Evolutionary conservation across 1,140 invertebrate genomes (phyloP), one percentile per base, ranked within the genome.

Genomic region (Neodiprion virginianus): DNA sequence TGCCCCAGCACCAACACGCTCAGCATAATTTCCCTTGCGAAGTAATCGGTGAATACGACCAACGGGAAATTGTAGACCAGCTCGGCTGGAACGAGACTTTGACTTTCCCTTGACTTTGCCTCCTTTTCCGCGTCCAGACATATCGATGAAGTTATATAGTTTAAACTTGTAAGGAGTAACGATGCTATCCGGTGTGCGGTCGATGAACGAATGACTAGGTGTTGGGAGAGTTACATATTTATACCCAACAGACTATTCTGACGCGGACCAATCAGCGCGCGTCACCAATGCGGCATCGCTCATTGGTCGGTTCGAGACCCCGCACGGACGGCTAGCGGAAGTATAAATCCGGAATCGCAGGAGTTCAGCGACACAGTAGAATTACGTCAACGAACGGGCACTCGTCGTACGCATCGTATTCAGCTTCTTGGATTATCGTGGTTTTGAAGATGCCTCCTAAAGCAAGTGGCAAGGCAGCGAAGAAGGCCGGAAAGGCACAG

Each of bases 11-110:
- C 93, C 92, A 68, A 94, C 89, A 67, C 92, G 87, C 80, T 94
- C 89, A 23, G 91, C 91, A 84, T 94, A 93, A 79, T 93, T 90
- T 48, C 91, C 92, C 79, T 93, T 93, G 10, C 92, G 85, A 14
- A 94, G 83, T n/a, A 93, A 82, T 79, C 93, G 90, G 82, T 93
- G 92, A 75, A 94, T 92, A 82, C 92, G 86, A 67, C 92, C 92
- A 21, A 94, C 92, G 5, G 92, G 93, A 80, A 94, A 94, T 80
- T 92, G 91, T 50, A 94, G 88, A 73, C 92, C 92, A 74, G 93
- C 92, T 69, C 92, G 86, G 74, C 83, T 88, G 7, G 92, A 93
- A 69, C 91, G 88, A 48, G 90, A 88, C 86, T 90, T 92, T 75
- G 88, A 83, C 80, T 91, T 91, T 75, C 88, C 87, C 84, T 91